These are phyloP conservation scores for Acanthopleura granulata DNA, from an alignment of 2,888 invertebrate species.

Conservation along the genomic window DNA sequence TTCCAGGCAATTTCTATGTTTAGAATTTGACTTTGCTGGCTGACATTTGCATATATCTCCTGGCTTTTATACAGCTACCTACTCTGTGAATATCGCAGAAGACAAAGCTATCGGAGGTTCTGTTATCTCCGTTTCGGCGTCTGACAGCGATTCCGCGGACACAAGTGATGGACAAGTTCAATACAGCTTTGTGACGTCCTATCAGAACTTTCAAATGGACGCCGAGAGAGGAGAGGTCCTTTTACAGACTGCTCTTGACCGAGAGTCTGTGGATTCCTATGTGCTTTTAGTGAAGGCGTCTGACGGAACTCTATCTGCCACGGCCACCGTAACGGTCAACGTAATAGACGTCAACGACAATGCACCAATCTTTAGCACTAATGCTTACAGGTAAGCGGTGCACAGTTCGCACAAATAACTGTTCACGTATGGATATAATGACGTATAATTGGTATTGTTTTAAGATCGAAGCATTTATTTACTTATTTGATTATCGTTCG, in stretches of 20 bases:
- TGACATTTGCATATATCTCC: too few species aligned
- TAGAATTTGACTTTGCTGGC: too few species aligned
- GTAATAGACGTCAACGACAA: conserved; percentile 62
- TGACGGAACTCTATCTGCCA: conserved; percentile 39
- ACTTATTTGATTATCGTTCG: too few species aligned
- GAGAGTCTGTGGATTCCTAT: conserved; percentile 37
- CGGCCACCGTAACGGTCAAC: conserved; percentile 46
- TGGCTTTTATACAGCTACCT: conserved; percentile 27
- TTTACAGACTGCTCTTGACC: conserved; percentile 37
- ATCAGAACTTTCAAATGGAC: conserved; percentile 43
- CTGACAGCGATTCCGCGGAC: conserved; percentile 42
- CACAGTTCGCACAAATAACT: too few species aligned
- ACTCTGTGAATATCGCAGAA: conserved; percentile 35
- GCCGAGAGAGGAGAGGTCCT: conserved; percentile 37
- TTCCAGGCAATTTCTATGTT: too few species aligned
- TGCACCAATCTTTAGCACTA: conserved; percentile 46
- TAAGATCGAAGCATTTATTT: too few species aligned
- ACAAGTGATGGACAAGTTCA: conserved; percentile 35
- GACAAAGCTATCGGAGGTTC: conserved; percentile 31
- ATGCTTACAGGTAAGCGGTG: conserved; percentile 37
- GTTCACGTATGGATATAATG: too few species aligned
- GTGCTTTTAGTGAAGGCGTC: conserved; percentile 40
- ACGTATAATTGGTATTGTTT: too few species aligned
- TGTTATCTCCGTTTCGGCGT: conserved; percentile 35
- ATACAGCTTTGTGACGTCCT: conserved; percentile 39